These are phyloP conservation scores for Rhizomys pruinosus DNA, from an alignment of 2,113 vertebrate species.

Conservation along the genomic window DNA sequence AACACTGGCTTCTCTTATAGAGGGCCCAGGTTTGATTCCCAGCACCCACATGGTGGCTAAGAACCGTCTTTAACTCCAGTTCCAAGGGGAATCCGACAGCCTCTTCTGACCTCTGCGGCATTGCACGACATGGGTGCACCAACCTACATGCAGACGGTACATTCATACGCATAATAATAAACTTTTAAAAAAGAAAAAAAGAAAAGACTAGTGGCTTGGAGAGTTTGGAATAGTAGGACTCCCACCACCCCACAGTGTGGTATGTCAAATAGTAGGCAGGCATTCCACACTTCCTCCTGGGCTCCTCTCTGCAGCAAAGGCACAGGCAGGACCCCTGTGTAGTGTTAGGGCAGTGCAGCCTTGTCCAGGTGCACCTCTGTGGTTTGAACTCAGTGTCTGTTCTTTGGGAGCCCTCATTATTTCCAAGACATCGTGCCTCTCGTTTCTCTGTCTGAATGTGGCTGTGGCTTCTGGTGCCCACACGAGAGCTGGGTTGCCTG, in stretches of 20 bases:
- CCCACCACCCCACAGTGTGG: fast-evolving
- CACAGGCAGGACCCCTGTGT: not conserved
- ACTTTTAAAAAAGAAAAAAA: too few species aligned
- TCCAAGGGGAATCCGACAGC: too few species aligned
- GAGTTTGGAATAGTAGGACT: not conserved
- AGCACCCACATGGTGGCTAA: too few species aligned
- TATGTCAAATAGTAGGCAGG: fast-evolving
- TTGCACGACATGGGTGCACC: too few species aligned
- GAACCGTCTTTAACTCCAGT: too few species aligned
- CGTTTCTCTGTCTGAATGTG: not conserved
- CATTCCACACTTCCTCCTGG: not conserved
- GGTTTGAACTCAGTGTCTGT: not conserved
- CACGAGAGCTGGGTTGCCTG: not conserved
- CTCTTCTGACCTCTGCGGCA: too few species aligned
- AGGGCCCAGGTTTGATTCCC: too few species aligned
- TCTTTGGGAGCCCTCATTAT: not conserved
- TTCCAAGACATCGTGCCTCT: not conserved
- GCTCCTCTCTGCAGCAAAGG: not conserved
- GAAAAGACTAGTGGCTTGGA: fast-evolving
- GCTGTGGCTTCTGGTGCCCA: not conserved
- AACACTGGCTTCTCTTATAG: too few species aligned
- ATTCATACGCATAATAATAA: too few species aligned
- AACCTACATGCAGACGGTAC: too few species aligned
- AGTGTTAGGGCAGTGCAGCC: not conserved
- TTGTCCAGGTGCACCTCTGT: not conserved